phyloP scores from a whole-genome alignment of 2,888 invertebrate genomes.

The Barypeithes pellucidus region DNA sequence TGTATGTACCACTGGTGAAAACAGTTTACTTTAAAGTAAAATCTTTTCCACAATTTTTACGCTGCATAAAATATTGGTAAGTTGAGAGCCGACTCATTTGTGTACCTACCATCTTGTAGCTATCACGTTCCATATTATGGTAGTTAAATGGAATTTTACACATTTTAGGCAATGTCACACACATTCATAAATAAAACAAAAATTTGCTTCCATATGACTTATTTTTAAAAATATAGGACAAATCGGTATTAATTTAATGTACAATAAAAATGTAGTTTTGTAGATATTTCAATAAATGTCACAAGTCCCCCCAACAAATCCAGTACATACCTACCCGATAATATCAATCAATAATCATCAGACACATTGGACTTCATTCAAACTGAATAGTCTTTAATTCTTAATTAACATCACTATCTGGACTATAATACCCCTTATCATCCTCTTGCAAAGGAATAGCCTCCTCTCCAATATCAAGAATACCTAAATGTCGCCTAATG shows the following conservation, averaged over 20 bases:
- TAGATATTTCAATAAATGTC: too few relatives aligned
- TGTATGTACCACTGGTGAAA: conserved; percentile 11
- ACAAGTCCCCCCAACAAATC: too few relatives aligned
- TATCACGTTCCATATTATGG: conserved; percentile 16
- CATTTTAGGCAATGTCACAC: conserved; percentile 3
- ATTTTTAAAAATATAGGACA: too few relatives aligned
- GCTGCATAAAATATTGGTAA: not conserved
- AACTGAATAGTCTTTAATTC: not conserved
- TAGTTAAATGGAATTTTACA: not conserved
- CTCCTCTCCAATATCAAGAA: not conserved
- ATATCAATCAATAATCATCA: too few relatives aligned
- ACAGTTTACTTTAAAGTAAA: not conserved
- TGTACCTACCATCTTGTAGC: conserved; percentile 23
- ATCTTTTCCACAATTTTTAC: conserved; percentile 3
- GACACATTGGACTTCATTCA: too few relatives aligned
- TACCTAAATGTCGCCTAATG: not conserved
- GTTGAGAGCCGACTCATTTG: not conserved
- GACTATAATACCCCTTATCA: not conserved
- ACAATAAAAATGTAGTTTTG: too few relatives aligned
- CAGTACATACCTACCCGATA: too few relatives aligned
- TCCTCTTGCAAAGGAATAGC: not conserved
- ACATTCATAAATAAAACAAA: not conserved
- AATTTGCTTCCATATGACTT: not conserved
- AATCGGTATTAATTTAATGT: too few relatives aligned
- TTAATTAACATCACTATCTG: not conserved